phyloP scores from a whole-genome alignment of 2,797 vertebrate species.

The Alfaro cultratus region DNA sequence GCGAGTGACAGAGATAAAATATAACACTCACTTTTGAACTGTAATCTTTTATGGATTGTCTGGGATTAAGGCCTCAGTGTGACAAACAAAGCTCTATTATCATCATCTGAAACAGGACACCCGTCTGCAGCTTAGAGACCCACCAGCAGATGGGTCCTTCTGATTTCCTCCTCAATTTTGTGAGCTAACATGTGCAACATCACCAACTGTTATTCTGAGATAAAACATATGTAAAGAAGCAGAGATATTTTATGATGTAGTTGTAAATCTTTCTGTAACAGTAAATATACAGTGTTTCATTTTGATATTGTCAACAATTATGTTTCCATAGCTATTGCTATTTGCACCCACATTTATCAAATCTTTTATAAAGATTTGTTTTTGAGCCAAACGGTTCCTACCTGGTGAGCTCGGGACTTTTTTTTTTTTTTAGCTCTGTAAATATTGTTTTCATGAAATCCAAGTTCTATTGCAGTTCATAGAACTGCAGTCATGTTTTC shows the following conservation, averaged over 20 bases:
- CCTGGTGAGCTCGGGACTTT: not conserved
- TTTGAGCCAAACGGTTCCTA: not conserved
- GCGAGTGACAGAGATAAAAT: conserved; percentile 33
- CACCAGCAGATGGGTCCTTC: conserved; percentile 51
- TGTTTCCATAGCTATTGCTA: not conserved
- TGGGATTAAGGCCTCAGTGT: conserved; percentile 65
- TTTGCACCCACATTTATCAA: not conserved
- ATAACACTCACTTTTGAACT: conserved; percentile 31
- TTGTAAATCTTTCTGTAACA: not conserved
- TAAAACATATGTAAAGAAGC: not conserved
- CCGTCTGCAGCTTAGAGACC: conserved; percentile 53
- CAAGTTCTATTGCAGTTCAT: not conserved
- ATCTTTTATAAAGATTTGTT: not conserved
- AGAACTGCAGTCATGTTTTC: too few relatives aligned
- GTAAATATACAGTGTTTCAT: not conserved
- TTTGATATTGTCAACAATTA: not conserved
- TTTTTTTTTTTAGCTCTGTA: not conserved
- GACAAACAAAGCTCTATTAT: conserved; percentile 60
- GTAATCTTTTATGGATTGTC: conserved; percentile 71
- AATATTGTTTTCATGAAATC: not conserved
- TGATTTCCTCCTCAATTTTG: conserved; percentile 54
- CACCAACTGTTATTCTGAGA: conserved; percentile 1
- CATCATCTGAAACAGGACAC: conserved; percentile 68
- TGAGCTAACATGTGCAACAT: conserved; percentile 32
- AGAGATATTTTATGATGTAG: not conserved